Evolutionary conservation across 2,797 vertebrate genomes (phyloP).

Genomic region (Hydrocynus forskahlii): DNA sequence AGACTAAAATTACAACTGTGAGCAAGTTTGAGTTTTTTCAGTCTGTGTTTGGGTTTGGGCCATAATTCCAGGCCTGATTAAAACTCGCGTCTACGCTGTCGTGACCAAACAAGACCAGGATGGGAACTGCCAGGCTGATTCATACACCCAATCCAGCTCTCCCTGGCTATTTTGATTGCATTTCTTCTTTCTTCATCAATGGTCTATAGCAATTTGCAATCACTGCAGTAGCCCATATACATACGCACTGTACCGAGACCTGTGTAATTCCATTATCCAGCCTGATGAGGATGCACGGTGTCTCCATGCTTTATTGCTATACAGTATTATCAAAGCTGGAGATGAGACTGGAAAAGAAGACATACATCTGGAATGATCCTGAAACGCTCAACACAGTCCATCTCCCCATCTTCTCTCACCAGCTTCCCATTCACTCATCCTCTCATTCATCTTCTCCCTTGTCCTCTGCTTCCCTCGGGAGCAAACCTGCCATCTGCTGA

Average conservation of each 20-base stretch:
- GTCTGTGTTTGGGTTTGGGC: neutral
- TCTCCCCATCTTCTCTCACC: constrained; percentile 3
- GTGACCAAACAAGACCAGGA: constrained; percentile 15
- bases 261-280: neutral
- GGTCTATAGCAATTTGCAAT: constrained; percentile 18
- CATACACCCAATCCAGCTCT: constrained; percentile 24
- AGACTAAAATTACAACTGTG: neutral
- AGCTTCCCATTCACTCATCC: constrained; percentile 1
- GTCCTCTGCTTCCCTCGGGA: neutral
- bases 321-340: neutral
- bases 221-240: neutral
- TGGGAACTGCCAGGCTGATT: constrained; percentile 51
- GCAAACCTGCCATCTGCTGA: constrained; percentile 39
- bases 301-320: neutral
- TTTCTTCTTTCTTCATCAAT: constrained; percentile 5
- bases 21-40: neutral
- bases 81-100: neutral
- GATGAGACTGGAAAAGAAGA: neutral
- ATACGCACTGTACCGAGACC: neutral
- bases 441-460: constrained; percentile 18
- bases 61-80: neutral
- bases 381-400: neutral
- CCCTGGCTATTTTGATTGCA: constrained; percentile 37
- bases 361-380: neutral
- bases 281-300: neutral